A percentile compares a stretch with the other conserved stretches of the same genome.
Evolutionary conservation across 2,113 vertebrate species (phyloP).

Genomic region (Cryptotis parvus): DNA sequence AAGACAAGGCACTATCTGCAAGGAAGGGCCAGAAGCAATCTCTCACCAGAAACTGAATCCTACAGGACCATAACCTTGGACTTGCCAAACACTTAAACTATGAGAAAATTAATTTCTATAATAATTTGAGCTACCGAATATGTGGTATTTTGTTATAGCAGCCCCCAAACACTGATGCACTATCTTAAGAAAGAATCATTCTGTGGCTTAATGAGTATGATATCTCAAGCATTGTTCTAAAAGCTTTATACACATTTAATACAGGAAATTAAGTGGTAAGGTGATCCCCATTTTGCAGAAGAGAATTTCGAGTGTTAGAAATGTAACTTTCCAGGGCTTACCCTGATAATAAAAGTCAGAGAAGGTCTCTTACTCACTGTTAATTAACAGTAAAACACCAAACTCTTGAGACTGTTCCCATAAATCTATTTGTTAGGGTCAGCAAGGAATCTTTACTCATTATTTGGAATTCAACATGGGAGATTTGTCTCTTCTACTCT

Average conservation of each 20-base stretch:
- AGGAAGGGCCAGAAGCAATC: not conserved
- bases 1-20: not conserved
- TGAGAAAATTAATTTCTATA: constrained; percentile 43
- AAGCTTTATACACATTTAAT: not conserved
- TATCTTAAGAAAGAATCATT: constrained; percentile 1
- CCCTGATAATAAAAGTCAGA: not conserved
- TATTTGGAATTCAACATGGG: not conserved
- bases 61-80: constrained; percentile 1
- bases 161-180: not conserved
- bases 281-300: not conserved
- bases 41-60: not conserved
- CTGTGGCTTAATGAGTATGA: not conserved
- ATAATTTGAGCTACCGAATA: not conserved
- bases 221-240: not conserved
- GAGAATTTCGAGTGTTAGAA: not conserved
- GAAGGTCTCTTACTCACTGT: not conserved
- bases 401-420: not conserved
- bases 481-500: not conserved
- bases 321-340: not conserved
- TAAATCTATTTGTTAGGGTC: not conserved
- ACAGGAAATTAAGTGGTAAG: not conserved
- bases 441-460: not conserved
- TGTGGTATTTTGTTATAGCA: constrained; percentile 8
- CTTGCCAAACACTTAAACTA: not conserved
- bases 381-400: not conserved